Percentiles rank a stretch among this genome's conserved stretches.
These are phyloP conservation scores for Lacanobia oleracea DNA, from an alignment of 2,888 invertebrate species.

Conservation along the genomic window DNA sequence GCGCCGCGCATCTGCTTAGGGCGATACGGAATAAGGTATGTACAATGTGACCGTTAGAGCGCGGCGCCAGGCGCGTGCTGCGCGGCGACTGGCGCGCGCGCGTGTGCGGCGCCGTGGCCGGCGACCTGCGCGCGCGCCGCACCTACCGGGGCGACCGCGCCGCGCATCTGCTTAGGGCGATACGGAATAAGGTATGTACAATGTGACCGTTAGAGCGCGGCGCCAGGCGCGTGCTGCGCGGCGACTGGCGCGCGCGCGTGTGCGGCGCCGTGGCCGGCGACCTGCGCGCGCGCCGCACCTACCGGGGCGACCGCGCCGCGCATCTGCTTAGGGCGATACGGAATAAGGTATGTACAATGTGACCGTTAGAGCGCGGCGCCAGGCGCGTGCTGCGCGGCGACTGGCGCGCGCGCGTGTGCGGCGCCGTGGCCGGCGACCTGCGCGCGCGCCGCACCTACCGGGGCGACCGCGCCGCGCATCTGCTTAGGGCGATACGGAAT, in stretches of 20 bases:
- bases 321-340: constrained; percentile 98
- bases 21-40: constrained; percentile 98
- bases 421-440: constrained; percentile 96
- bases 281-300: constrained; percentile 97
- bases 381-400: constrained; percentile 93
- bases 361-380: constrained; percentile 94
- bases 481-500: constrained; percentile 98
- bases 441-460: constrained; percentile 97
- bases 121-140: constrained; percentile 97
- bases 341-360: constrained; percentile 94
- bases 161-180: constrained; percentile 97
- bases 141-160: constrained; percentile 97
- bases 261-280: constrained; percentile 96
- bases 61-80: constrained; percentile 92
- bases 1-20: constrained; percentile 96
- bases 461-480: constrained; percentile 96
- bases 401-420: constrained; percentile 96
- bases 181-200: constrained; percentile 96
- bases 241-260: constrained; percentile 97
- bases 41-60: constrained; percentile 92
- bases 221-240: constrained; percentile 92
- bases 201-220: constrained; percentile 93
- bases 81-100: constrained; percentile 96
- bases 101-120: constrained; percentile 95
- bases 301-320: constrained; percentile 96